Conservation (phyloP, 2,888 invertebrate genomes). For the Nomada goodeniana region DNA sequence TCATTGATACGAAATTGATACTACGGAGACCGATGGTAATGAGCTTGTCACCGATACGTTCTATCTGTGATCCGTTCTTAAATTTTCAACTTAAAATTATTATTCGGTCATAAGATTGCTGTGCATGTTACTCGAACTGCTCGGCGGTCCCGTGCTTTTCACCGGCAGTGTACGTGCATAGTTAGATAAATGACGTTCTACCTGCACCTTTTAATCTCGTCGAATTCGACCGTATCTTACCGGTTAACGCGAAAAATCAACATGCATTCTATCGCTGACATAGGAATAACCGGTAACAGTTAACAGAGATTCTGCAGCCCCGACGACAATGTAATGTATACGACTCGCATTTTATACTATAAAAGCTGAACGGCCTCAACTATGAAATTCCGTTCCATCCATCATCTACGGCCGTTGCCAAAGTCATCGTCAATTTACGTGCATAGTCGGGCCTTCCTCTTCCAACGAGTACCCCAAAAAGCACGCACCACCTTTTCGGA, state of each 20-base stretch:
- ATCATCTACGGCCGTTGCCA: not conserved
- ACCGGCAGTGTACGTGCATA: no score
- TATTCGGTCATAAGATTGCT: no score
- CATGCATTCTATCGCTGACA: not conserved
- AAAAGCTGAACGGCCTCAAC: slow-evolving; percentile 11
- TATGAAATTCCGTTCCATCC: slow-evolving; percentile 21
- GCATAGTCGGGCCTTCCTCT: not conserved
- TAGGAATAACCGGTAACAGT: slow-evolving; percentile 6
- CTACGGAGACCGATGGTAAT: no score
- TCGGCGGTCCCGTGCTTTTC: no score
- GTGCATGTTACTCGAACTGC: no score
- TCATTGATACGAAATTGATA: no score
- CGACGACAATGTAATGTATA: slow-evolving; percentile 8
- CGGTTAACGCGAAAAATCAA: slow-evolving; percentile 1
- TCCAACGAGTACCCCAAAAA: not conserved
- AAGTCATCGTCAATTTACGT: not conserved
- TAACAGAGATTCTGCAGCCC: not conserved
- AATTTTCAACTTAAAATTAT: no score
- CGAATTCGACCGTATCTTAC: not conserved
- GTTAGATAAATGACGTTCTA: not conserved
- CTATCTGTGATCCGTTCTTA: no score
- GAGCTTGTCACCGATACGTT: no score
- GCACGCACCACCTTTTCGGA: not conserved
- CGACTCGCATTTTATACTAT: not conserved
- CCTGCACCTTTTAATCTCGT: not conserved